These are phyloP conservation scores for Chloroceryle amazona DNA, from an alignment of 2,797 vertebrate species.

Conservation along the genomic window DNA sequence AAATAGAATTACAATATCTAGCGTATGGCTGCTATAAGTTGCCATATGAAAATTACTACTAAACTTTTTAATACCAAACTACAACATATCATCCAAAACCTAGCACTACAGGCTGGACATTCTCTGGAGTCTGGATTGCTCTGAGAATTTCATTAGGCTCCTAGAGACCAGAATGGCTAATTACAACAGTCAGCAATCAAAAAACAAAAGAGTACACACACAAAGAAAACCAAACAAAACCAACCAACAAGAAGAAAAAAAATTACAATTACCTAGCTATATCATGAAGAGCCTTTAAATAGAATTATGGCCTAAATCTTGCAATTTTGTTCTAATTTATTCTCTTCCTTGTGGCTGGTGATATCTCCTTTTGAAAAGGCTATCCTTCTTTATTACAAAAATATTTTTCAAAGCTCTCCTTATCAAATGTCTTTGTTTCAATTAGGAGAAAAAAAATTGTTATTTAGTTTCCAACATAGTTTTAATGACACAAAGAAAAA, in stretches of 20 bases:
- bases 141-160: background rate
- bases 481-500: conserved; percentile 51
- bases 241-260: background rate
- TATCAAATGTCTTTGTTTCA: background rate
- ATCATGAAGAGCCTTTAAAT: background rate
- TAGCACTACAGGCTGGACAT: background rate
- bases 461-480: conserved; percentile 14
- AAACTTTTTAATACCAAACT: background rate
- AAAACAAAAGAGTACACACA: background rate
- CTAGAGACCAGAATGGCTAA: background rate
- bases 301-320: background rate
- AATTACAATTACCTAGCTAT: background rate
- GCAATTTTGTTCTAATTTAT: background rate
- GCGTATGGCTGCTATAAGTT: background rate
- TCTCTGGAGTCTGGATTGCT: background rate
- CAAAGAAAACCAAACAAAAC: background rate
- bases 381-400: background rate
- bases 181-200: background rate
- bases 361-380: background rate
- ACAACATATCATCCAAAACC: background rate
- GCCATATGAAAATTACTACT: background rate
- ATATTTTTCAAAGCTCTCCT: conserved; percentile 25
- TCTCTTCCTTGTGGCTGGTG: background rate
- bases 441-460: background rate
- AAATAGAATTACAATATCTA: background rate